A percentile compares a stretch with the other conserved stretches of the same genome.
phyloP scores from a whole-genome alignment of 2,888 invertebrate genomes.

The Arctia plantaginis region DNA sequence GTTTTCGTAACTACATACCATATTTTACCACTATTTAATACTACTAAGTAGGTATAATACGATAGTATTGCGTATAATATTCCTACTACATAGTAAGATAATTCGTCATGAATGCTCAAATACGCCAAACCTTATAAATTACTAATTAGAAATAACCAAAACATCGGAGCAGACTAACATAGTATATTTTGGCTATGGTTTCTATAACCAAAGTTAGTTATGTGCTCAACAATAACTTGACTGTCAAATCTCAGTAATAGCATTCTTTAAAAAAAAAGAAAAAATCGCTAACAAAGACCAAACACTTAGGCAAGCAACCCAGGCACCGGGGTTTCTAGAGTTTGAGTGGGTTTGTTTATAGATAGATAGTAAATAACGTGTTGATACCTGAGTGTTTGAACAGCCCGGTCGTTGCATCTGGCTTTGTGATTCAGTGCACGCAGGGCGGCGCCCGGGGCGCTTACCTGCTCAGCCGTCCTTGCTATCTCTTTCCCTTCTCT shows the following conservation, averaged over 20 bases:
- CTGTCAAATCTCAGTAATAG: neutral
- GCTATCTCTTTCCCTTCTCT: conserved; percentile 55
- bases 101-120: no score
- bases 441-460: conserved; percentile 56
- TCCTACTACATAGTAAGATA: neutral
- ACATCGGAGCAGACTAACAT: no score
- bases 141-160: no score
- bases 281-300: conserved; percentile 2
- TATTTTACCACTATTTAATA: no score
- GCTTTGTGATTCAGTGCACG: conserved; percentile 68
- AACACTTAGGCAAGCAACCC: neutral
- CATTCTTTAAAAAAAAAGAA: neutral
- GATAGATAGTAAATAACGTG: conserved; percentile 24
- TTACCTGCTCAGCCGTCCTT: conserved; percentile 72
- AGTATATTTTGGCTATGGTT: neutral
- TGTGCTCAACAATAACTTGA: neutral
- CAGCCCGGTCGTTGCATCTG: conserved; percentile 68
- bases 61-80: neutral
- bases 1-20: neutral
- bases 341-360: neutral
- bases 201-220: neutral
- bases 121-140: no score
- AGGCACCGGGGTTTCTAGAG: neutral
- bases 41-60: no score
- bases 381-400: conserved; percentile 44